Base-by-base conservation (phyloP, 2,888 invertebrate species). In the Odontocolon sp. region DNA sequence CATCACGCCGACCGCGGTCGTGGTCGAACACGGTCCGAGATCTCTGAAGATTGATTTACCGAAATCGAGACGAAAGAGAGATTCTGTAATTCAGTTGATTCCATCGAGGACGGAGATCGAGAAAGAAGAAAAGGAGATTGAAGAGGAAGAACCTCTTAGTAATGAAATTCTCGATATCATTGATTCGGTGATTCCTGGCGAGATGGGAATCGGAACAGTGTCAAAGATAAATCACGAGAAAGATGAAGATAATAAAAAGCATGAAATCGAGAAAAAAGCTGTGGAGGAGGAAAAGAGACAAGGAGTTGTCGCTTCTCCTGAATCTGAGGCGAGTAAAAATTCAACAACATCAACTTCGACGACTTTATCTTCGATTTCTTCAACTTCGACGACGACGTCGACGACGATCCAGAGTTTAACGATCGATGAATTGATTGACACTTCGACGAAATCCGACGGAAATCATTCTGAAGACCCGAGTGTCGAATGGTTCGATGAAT, bases 11-110 rank as follows among this genome's bases (percentile, higher is more conserved):
- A 83, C 86, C 0, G 87, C 89, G 0, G 88, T 91, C 0, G 89
- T 88, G 0, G 88, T 91, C 1, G 91, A 91, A 76, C 91, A 91
- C 61, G 91, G 91, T 0, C 91, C 91, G 0, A 87, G 91, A 66
- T 86, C 85, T 2, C 56, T 91, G 52, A 87, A 86, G 64, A 38
- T 80, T 0, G 84, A 82, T 23, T 8, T 23, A 1, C 8, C 18
- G 28, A 72, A 38, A 31, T 16, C 23, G 3, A 45, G 82, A 23
- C 68, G 28, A n/a, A 80, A 71, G 26, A 70, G 83, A 36, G 82
- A 82, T 0, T 83, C 83, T 4, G 80, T 82, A 3, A 83, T 83
- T 14, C 90, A 90, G 57, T 33, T 90, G 9, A 90, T 90, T 38
- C 90, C 90, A 0, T 82, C 87, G 11, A 86, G 86, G 31, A 85